Percentiles rank a stretch among this genome's conserved stretches.
phyloP scores from a whole-genome alignment of 1,140 invertebrate genomes.

The Hylyphantes graminicola region DNA sequence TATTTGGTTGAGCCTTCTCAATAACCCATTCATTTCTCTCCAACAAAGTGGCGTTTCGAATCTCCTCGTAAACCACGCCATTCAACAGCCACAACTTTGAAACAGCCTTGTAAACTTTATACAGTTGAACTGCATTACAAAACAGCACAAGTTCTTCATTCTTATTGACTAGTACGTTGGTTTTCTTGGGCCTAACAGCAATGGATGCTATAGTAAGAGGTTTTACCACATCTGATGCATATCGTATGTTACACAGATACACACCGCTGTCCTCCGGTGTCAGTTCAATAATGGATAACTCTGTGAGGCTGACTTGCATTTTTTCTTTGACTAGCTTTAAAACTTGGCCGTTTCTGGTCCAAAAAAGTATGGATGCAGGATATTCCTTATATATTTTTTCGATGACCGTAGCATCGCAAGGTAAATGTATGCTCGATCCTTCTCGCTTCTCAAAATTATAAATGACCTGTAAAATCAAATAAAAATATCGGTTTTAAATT shows the following conservation, averaged over 20 bases:
- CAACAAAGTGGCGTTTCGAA: not conserved
- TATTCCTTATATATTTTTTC: slow-evolving; percentile 26
- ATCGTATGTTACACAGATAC: slow-evolving; percentile 31
- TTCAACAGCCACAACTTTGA: not conserved
- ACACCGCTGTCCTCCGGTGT: slow-evolving; percentile 16
- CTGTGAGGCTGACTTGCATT: not conserved
- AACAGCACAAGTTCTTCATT: not conserved
- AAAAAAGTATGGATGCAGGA: slow-evolving; percentile 24
- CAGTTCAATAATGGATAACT: slow-evolving; percentile 1
- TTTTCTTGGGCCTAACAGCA: not conserved
- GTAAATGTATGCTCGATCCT: not conserved
- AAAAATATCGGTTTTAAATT: not conserved
- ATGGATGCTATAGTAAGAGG: slow-evolving; percentile 3
- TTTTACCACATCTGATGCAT: slow-evolving; percentile 21
- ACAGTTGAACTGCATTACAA: not conserved
- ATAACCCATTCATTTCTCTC: not conserved
- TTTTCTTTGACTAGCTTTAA: not conserved
- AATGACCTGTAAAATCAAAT: slow-evolving; percentile 2
- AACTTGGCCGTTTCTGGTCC: slow-evolving; percentile 40
- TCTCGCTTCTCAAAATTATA: slow-evolving; percentile 20
- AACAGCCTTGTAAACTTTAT: slow-evolving; percentile 3
- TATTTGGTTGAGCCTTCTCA: not conserved
- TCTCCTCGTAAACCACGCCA: not conserved
- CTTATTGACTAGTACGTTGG: not conserved
- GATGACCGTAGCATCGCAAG: not conserved